Conservation (phyloP, 2,797 vertebrate species). For the Muscicapa comitata region DNA sequence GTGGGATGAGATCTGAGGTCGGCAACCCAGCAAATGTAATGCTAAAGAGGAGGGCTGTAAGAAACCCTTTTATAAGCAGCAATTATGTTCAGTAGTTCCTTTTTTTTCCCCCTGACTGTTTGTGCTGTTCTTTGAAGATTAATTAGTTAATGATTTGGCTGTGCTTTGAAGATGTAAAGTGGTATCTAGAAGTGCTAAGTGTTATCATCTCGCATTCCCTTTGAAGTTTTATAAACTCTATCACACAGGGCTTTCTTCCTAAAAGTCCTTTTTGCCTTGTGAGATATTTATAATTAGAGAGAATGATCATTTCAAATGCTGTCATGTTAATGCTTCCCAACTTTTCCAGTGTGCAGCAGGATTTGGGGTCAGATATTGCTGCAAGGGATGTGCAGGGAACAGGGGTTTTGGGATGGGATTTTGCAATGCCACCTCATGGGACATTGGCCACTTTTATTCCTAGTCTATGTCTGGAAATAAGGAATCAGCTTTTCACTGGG, state of each 20-base stretch:
- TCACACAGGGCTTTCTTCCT: slow-evolving; percentile 27
- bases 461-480: not conserved
- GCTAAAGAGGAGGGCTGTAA: not conserved
- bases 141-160: slow-evolving; percentile 67
- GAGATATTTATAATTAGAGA: slow-evolving; percentile 48
- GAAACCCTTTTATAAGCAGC: slow-evolving; percentile 14
- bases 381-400: not conserved
- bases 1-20: not conserved
- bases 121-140: slow-evolving; percentile 57
- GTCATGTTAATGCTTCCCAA: not conserved
- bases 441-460: not conserved
- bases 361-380: not conserved
- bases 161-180: slow-evolving; percentile 60
- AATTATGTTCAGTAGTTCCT: slow-evolving; percentile 37
- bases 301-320: not conserved
- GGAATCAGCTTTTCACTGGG: not conserved
- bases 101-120: not conserved
- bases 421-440: not conserved
- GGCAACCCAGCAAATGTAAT: not conserved
- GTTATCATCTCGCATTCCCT: slow-evolving; percentile 45
- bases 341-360: not conserved
- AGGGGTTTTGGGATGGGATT: not conserved
- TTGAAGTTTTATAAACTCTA: slow-evolving; percentile 66
- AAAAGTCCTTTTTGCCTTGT: slow-evolving; percentile 51
- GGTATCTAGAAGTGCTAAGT: slow-evolving; percentile 61